Base-by-base conservation (phyloP, 2,888 invertebrate species). In the Apotomis turbidana region DNA sequence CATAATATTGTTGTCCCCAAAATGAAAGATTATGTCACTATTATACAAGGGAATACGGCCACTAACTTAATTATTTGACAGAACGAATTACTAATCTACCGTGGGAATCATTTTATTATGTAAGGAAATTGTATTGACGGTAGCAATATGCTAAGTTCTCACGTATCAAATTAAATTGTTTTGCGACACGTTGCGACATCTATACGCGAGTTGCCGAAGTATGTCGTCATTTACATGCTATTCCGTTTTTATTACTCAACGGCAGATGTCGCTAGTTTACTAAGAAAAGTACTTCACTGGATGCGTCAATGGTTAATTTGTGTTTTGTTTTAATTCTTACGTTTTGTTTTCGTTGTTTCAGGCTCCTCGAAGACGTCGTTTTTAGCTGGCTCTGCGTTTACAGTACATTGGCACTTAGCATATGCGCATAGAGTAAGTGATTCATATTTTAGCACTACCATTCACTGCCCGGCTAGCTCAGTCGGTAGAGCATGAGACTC, bases 371-470 rank as follows among this genome's bases (percentile, higher is more conserved):
- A 95, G 87, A 98, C 98, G 51, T 95, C 97, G 36, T 94, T 98
- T 81, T 87, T 97, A 75, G 95, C 97, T 15, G 98, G 98, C 68
- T 96, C 97, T 75, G 95, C 95, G 75, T 96, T 99, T 83, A 98
- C 97, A 89, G 96, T 98, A 63, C 96, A 97, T 75, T 99, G 98
- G 98, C 98, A 98, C 90, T 94, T 98, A 81, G 97, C 98, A 10
- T 98, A 98, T 91, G 97, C 98, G 5, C 98, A 99, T 85, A 94
- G 95, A 93, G 91, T 91, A 88, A 90, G 90, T 85, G 0, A 77
- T 76, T 49, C 0, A 71, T 74, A 79, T 76, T 85, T 89, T 86
- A n/a, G 3, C 27, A 2, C 2, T 15, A 1, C 0, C 0, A 0
- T 0, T 0, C 0, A 0, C 3, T 75, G 93, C 93, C 93, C 93